Base-by-base conservation (phyloP, 2,888 invertebrate genomes). In the Pterobdella sp. region DNA sequence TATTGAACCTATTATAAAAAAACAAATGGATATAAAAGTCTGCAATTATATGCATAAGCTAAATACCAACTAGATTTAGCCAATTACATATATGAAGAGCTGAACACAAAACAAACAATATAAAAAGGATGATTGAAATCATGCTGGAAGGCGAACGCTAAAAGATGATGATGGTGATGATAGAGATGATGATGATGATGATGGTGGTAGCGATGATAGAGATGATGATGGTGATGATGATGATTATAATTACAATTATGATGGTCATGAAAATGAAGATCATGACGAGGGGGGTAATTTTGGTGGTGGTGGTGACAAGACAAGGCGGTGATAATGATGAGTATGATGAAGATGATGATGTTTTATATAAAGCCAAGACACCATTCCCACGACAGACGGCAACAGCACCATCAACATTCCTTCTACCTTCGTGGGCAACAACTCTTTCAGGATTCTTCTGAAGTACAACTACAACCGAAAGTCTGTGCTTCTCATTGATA, bases 351-450 rank as follows among this genome's bases (percentile, higher is more conserved):
- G 34, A 65, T 65, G 34, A 65, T 65, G 14, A 63, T 63, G 14
- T 14, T 49, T 49, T 63, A 4, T 14, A 26, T 7, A 29, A 26
- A 7, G n/a, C 7, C 31, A 26, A 26, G 10, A 63, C n/a, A n/a
- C 7, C 31, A 26, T 14, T 29, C 7, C 63, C 63, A 34, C 65
- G n/a, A n/a, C 4, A 31, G 35, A 71, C 32, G 36, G 7, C n/a
- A 71, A 71, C 63, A 4, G 34, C 7, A 35, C 71, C 22, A 32
- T 36, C 0, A 31, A 34, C 18, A 71, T 71, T 22, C 71, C 63
- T 1, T 71, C 71, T 0, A 71, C 71, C n/a, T 63, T 71, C 10
- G 63, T 71, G n/a, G 31, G 36, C 60, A 71, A 71, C 37, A 35
- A 71, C 31, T 63, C 63, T 36, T 42, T 36, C 35, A 10, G 2